Conservation (phyloP, 2,888 invertebrate species). For the Chaetogeoica ovagalla region DNA sequence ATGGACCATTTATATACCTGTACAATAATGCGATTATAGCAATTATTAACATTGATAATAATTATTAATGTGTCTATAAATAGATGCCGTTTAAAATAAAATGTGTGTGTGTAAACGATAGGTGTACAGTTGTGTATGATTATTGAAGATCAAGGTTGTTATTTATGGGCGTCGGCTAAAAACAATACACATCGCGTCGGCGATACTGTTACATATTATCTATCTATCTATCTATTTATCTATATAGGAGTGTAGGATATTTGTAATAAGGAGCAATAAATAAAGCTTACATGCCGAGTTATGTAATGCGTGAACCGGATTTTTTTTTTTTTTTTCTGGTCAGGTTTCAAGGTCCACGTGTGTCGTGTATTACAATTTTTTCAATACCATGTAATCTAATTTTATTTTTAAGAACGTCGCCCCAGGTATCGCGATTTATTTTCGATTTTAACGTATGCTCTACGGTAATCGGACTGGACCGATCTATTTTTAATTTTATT, state of each 20-base stretch:
- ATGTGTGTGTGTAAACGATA: background rate
- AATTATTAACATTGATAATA: slow-evolving; percentile 12
- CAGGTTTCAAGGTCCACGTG: slow-evolving; percentile 38
- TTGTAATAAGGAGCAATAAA: slow-evolving; percentile 28
- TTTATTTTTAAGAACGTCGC: slow-evolving; percentile 7
- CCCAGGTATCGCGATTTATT: background rate
- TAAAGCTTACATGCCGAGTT: slow-evolving; percentile 24
- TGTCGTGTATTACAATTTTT: slow-evolving; percentile 41
- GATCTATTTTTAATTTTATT: background rate
- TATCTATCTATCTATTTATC: too few relatives aligned
- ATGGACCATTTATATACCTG: slow-evolving; percentile 45
- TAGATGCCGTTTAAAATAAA: background rate
- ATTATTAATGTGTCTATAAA: background rate
- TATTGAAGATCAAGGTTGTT: slow-evolving; percentile 51
- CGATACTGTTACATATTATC: background rate
- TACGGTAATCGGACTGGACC: background rate
- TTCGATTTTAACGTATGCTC: slow-evolving; percentile 6
- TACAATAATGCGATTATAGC: background rate
- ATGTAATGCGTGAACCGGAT: slow-evolving; percentile 46
- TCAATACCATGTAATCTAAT: slow-evolving; percentile 29
- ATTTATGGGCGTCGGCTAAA: slow-evolving; percentile 41
- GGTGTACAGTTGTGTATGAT: slow-evolving; percentile 27
- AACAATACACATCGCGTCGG: slow-evolving; percentile 40
- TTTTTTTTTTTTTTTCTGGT: too few relatives aligned
- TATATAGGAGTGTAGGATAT: background rate